Evolutionary conservation across 2,797 vertebrate genomes (phyloP), one percentile per base, ranked within the genome.

Genomic region (Argya squamiceps): DNA sequence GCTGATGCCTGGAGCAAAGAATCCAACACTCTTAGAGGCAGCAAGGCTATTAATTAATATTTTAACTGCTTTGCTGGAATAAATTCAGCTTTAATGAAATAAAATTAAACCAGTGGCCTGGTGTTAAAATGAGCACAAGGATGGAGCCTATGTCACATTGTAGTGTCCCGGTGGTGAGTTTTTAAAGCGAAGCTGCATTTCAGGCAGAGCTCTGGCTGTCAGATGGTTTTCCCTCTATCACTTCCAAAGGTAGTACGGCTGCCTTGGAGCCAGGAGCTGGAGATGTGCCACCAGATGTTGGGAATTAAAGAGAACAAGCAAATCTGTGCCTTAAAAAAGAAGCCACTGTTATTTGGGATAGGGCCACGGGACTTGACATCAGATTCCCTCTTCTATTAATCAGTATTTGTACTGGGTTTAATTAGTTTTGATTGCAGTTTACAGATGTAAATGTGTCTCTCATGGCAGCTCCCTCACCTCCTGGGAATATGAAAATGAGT

Each of bases 361-460:
- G 47, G 59, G 52, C 79, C 34, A 0, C 37, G 90, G 74, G 81
- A 89, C 44, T 63, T 82, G 82, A 63, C 84, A 53, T 41, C 68
- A 37, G 44, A 50, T 71, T 96, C 76, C 60, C 75, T 85, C 83
- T 82, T 91, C 85, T 53, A 67, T 49, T 84, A 95, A 84, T 94
- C 84, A 78, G 65, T 84, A 67, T 93, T 84, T 95, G 67, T 80
- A 55, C 44, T 71, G 50, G 71, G 36, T 94, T 94, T 95, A 95
- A 96, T 93, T 88, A 71, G 81, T 67, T 85, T 69, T 86, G 92
- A 73, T 93, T 93, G 88, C 83, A 84, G 77, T 67, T 94, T 94
- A 93, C 91, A 92, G 88, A 96, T 85, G 95, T 82, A 96, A 94
- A 89, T 83, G 43, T 68, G 50, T 93, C 88, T 97, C 93, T 88